phyloP scores from a whole-genome alignment of 1,140 invertebrate species.

The Drosophila tropicalis region DNA sequence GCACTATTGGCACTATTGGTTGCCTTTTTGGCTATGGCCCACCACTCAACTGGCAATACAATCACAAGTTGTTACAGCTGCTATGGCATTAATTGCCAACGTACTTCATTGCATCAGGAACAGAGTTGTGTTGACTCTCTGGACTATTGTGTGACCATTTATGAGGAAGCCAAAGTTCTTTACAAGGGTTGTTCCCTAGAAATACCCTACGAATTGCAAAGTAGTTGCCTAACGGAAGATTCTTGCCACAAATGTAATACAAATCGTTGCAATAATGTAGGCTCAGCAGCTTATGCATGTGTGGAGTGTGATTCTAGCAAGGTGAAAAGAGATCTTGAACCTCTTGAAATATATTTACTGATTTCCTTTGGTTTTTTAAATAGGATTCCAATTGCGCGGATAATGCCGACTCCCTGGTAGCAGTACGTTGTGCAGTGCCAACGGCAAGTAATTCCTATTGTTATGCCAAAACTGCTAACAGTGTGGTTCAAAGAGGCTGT shows the following conservation, averaged over 20 bases:
- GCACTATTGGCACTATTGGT: slow-evolving; percentile 45
- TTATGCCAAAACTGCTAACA: slow-evolving; percentile 61
- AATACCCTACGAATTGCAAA: slow-evolving; percentile 59
- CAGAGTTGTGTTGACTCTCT: slow-evolving; percentile 55
- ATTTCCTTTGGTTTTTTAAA: too few relatives aligned
- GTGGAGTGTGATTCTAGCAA: slow-evolving; percentile 72
- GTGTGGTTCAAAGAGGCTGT: slow-evolving; percentile 57
- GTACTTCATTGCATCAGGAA: slow-evolving; percentile 39
- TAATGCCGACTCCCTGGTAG: slow-evolving; percentile 38
- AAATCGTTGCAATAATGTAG: slow-evolving; percentile 74
- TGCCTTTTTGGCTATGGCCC: slow-evolving; percentile 30
- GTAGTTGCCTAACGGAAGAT: slow-evolving; percentile 42
- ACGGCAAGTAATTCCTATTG: slow-evolving; percentile 74
- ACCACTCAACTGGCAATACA: slow-evolving; percentile 36
- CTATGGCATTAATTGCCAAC: slow-evolving; percentile 67
- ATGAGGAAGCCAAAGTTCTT: slow-evolving; percentile 62
- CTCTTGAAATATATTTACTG: neutral
- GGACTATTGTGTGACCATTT: slow-evolving; percentile 69
- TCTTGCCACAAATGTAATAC: slow-evolving; percentile 74
- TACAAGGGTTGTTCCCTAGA: slow-evolving; percentile 74
- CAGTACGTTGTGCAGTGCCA: slow-evolving; percentile 54
- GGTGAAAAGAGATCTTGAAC: slow-evolving; percentile 17
- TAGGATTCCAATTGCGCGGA: slow-evolving; percentile 61
- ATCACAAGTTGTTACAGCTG: slow-evolving; percentile 64
- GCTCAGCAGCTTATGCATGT: slow-evolving; percentile 54